phyloP scores from a whole-genome alignment of 1,140 invertebrate species.

The Araneus ventricosus region DNA sequence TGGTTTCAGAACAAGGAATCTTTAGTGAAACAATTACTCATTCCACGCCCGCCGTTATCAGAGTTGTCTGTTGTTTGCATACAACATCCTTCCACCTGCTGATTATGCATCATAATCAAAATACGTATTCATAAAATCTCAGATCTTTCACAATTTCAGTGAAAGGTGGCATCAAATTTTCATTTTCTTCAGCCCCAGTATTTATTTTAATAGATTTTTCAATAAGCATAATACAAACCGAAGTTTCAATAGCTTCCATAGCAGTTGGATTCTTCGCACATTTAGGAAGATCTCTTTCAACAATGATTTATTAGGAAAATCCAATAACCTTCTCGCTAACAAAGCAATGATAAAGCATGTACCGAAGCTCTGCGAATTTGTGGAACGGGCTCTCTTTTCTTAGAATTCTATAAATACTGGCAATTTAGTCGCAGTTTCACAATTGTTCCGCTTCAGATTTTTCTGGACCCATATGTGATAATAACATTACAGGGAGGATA shows the following conservation, averaged over 20 bases:
- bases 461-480: conserved; percentile 88
- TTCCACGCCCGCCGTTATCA: too few relatives aligned
- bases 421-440: conserved; percentile 90
- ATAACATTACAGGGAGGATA: conserved; percentile 87
- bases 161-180: too few relatives aligned
- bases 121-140: too few relatives aligned
- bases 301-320: conserved; percentile 25
- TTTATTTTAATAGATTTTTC: background rate
- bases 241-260: conserved; percentile 41
- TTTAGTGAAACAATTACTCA: too few relatives aligned
- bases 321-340: conserved; percentile 38
- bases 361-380: conserved; percentile 86
- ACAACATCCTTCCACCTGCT: too few relatives aligned
- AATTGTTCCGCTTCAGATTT: conserved; percentile 93
- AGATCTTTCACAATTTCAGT: too few relatives aligned
- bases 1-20: too few relatives aligned
- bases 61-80: too few relatives aligned
- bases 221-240: conserved; percentile 31
- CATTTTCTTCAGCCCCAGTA: background rate
- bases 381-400: conserved; percentile 87
- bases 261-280: background rate
- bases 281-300: conserved; percentile 37
- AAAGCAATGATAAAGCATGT: conserved; percentile 79
- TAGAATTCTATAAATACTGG: conserved; percentile 87
- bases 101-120: too few relatives aligned